Evolutionary conservation across 1,140 invertebrate genomes (phyloP), one percentile per base, ranked within the genome.

Genomic region (Thaumetopoea pityocampa): DNA sequence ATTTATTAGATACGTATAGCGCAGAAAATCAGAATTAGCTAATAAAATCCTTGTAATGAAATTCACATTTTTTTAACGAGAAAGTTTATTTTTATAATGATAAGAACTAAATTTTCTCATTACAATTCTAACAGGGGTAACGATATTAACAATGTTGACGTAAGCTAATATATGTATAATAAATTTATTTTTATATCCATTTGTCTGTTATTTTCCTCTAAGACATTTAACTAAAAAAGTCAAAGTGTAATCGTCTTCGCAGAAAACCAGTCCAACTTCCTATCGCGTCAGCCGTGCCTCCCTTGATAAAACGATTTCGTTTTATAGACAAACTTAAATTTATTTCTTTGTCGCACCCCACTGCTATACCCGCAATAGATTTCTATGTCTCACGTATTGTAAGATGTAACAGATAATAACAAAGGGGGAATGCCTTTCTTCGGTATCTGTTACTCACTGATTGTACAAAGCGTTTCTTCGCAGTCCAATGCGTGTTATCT

Each of bases 301-400:
- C 37, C 18, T 15, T 36, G 33, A 57, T 46, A 52, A 52, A 60
- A 55, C 36, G 43, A 40, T 57, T 30, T 33, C 44, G 38, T 57
- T 62, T 57, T 57, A 54, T 49, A 46, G 46, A 35, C 49, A 43
- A 46, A 50, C 35, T 56, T 45, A 43, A 52, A 46, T 46, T 47
- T 52, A 56, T 61, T 56, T 33, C 23, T 29, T 33, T 38, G 20
- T 11, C 40, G 36, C 30, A 17, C 34, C 34, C 37, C 38, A 35
- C 38, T 47, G 42, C 38, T 35, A 45, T 28, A 30, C 35, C 22
- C 32, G 27, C 32, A 42, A 55, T 47, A 43, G 24, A 46, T 50
- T 55, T 34, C 29, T 26, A 45, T 45, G 24, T 19, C 17, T 36
- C 6, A 24, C 10, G 24, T 46, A 36, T 47, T 41, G 34, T 49